phyloP scores from a whole-genome alignment of 2,888 invertebrate genomes.

The Clistopyga incitator region DNA sequence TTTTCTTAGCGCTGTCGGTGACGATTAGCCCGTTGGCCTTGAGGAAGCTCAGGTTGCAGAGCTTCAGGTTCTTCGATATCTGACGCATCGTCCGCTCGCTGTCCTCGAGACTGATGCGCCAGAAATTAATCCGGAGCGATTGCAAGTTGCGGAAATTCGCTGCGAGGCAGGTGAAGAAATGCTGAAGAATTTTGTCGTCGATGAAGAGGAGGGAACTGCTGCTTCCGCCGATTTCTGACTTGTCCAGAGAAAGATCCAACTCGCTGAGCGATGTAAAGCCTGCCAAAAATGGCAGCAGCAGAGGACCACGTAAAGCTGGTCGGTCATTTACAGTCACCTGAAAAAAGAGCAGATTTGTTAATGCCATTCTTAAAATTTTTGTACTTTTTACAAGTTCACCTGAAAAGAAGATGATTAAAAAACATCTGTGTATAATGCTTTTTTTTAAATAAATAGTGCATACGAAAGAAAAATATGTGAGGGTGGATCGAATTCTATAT shows the following conservation, averaged over 20 bases:
- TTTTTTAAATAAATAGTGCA: too few relatives aligned
- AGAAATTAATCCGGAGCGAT: slow-evolving; percentile 82
- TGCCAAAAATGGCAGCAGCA: slow-evolving; percentile 84
- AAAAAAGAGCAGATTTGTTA: neutral
- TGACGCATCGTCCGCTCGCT: slow-evolving; percentile 82
- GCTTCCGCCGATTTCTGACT: slow-evolving; percentile 83
- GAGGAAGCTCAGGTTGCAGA: slow-evolving; percentile 82
- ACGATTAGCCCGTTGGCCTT: slow-evolving; percentile 81
- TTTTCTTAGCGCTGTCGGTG: slow-evolving; percentile 80
- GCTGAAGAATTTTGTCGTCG: slow-evolving; percentile 84
- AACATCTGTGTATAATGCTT: too few relatives aligned
- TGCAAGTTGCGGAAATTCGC: slow-evolving; percentile 83
- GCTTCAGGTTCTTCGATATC: slow-evolving; percentile 80
- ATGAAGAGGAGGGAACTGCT: slow-evolving; percentile 81
- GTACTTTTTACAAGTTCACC: neutral
- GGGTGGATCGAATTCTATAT: too few relatives aligned
- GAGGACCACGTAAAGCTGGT: slow-evolving; percentile 84
- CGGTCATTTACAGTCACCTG: slow-evolving; percentile 85
- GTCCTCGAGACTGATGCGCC: slow-evolving; percentile 81
- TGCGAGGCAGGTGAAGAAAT: slow-evolving; percentile 84
- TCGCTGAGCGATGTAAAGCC: slow-evolving; percentile 85
- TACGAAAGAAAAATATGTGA: too few relatives aligned
- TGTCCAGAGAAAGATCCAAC: slow-evolving; percentile 85
- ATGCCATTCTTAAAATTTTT: neutral
- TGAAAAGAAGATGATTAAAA: too few relatives aligned